Conservation (phyloP, 1,140 invertebrate species). For the Mylabris phalerata region DNA sequence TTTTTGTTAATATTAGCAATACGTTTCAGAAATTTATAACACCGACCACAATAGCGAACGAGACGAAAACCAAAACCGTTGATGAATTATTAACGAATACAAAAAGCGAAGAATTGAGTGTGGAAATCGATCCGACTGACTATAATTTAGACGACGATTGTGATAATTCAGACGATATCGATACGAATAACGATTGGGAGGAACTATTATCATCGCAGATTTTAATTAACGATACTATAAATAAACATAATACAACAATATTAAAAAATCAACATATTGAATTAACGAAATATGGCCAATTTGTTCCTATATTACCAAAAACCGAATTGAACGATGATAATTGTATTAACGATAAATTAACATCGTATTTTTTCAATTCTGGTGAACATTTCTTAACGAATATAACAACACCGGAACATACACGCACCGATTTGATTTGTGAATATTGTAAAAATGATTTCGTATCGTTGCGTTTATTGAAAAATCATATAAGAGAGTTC, state of each 20-base stretch:
- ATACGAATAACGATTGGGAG: constrained; percentile 29
- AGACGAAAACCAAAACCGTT: constrained; percentile 18
- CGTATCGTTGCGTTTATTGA: constrained; percentile 21
- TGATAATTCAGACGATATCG: constrained; percentile 18
- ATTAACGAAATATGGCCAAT: constrained; percentile 14
- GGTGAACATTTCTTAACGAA: constrained; percentile 32
- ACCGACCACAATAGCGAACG: not conserved
- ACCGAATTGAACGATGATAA: constrained; percentile 2
- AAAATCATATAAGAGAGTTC: constrained; percentile 31
- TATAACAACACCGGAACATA: not conserved
- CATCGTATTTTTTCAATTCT: constrained; percentile 24
- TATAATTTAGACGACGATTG: constrained; percentile 24
- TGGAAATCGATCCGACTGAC: constrained; percentile 35
- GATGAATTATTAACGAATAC: constrained; percentile 28
- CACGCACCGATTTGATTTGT: constrained; percentile 19
- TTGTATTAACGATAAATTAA: constrained; percentile 3
- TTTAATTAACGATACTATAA: constrained; percentile 16
- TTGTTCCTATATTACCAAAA: constrained; percentile 36
- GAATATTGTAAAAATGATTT: constrained; percentile 32
- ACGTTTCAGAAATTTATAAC: constrained; percentile 35
- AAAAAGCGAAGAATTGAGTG: constrained; percentile 37
- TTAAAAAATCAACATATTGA: not conserved
- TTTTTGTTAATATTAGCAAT: constrained; percentile 35
- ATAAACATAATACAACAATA: constrained; percentile 8
- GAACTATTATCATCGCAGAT: constrained; percentile 31